phyloP scores from a whole-genome alignment of 1,140 invertebrate species.

The Nebria ingens region DNA sequence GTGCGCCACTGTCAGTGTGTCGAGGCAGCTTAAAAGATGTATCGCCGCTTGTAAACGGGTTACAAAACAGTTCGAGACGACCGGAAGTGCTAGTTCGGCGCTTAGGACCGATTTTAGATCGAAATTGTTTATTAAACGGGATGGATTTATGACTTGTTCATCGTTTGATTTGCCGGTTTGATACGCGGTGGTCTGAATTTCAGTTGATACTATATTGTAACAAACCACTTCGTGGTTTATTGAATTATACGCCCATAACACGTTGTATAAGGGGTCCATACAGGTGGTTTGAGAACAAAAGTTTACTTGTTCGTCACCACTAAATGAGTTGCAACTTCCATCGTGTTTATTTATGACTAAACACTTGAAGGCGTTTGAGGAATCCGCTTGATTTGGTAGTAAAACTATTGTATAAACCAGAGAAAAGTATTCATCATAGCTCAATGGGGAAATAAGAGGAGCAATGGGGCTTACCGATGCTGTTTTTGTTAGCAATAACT shows the following conservation, averaged over 20 bases:
- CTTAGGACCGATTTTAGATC: constrained; percentile 49
- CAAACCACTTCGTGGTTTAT: constrained; percentile 60
- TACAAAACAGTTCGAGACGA: constrained; percentile 54
- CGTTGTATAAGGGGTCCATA: constrained; percentile 80
- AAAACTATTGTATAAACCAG: constrained; percentile 17
- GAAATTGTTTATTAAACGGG: constrained; percentile 15
- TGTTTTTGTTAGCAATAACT: constrained; percentile 78
- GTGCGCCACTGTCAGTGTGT: constrained; percentile 75
- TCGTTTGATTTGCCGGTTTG: constrained; percentile 18
- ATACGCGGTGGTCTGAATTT: constrained; percentile 32
- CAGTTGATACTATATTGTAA: constrained; percentile 70
- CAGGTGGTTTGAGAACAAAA: constrained; percentile 64
- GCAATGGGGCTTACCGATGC: constrained; percentile 63
- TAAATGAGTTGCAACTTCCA: constrained; percentile 73
- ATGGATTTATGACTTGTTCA: constrained; percentile 4
- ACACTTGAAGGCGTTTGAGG: constrained; percentile 61
- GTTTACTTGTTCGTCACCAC: constrained; percentile 64
- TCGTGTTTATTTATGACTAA: constrained; percentile 76
- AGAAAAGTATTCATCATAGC: background rate
- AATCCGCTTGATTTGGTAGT: constrained; percentile 55
- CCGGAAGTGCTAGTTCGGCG: constrained; percentile 71
- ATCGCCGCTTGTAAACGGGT: constrained; percentile 78
- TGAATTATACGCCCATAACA: constrained; percentile 74
- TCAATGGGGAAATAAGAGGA: background rate
- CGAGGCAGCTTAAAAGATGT: constrained; percentile 79